These are phyloP conservation scores for Tor tambroides DNA, from an alignment of 2,113 vertebrate species.

Conservation along the genomic window DNA sequence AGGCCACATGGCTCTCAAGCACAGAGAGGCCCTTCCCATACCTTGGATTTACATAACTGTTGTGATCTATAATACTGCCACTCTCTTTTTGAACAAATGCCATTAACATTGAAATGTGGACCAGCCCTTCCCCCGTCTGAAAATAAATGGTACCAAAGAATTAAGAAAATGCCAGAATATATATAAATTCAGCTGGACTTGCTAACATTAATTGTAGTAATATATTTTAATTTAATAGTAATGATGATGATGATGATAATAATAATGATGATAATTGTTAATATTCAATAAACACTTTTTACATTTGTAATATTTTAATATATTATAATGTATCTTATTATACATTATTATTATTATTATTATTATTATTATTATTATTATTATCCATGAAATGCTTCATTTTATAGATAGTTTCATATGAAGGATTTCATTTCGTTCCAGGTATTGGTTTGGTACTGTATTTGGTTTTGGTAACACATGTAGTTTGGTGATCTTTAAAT, in stretches of 20 bases:
- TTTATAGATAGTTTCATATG: too few relatives aligned
- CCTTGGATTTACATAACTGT: slow-evolving; percentile 22
- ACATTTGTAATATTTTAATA: too few relatives aligned
- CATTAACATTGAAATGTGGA: slow-evolving; percentile 28
- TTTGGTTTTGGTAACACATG: background rate
- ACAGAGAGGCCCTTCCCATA: background rate
- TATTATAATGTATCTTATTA: too few relatives aligned
- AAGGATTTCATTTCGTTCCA: background rate
- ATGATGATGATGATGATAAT: background rate
- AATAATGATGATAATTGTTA: background rate
- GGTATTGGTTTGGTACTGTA: background rate
- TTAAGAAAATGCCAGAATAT: background rate
- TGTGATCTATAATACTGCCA: slow-evolving; percentile 18
- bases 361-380: too few relatives aligned
- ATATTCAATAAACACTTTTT: too few relatives aligned
- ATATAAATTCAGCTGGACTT: background rate
- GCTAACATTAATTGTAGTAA: background rate
- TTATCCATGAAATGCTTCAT: too few relatives aligned
- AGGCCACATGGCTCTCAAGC: slow-evolving; percentile 24
- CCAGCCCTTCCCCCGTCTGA: background rate
- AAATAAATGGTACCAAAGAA: background rate
- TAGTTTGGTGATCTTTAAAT: background rate
- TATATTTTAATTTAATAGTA: background rate
- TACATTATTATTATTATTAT: too few relatives aligned
- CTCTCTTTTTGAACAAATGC: slow-evolving; percentile 19